Conservation (phyloP, 2,888 invertebrate species). For the Auanema sp. region DNA sequence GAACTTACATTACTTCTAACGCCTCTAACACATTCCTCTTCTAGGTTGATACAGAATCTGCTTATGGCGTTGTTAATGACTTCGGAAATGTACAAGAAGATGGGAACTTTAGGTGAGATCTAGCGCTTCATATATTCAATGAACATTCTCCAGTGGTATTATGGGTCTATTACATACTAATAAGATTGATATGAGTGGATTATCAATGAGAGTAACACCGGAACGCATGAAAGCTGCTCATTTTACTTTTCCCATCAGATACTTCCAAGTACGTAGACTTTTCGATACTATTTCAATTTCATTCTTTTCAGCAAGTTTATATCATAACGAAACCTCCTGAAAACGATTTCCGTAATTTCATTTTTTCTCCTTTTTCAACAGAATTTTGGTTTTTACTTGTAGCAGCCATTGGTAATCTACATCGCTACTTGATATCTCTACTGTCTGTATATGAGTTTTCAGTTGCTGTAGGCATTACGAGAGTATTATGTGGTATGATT, state of each 20-base stretch:
- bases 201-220: slow-evolving; percentile 45
- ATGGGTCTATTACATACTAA: slow-evolving; percentile 45
- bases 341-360: slow-evolving; percentile 43
- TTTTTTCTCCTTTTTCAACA: slow-evolving; percentile 38
- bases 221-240: slow-evolving; percentile 41
- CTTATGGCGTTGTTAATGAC: slow-evolving; percentile 36
- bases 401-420: not conserved
- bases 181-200: slow-evolving; percentile 44
- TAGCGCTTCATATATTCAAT: not conserved
- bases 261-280: slow-evolving; percentile 26
- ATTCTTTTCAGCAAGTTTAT: slow-evolving; percentile 39
- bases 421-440: not conserved
- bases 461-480: not conserved
- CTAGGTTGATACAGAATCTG: slow-evolving; percentile 37
- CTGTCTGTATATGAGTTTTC: not conserved
- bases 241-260: slow-evolving; percentile 47
- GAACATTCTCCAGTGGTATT: slow-evolving; percentile 26
- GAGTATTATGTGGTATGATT: too few relatives aligned
- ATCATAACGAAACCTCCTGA: slow-evolving; percentile 37
- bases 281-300: too few relatives aligned
- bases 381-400: not conserved
- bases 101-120: slow-evolving; percentile 32
- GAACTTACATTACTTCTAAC: slow-evolving; percentile 14
- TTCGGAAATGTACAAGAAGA: slow-evolving; percentile 33
- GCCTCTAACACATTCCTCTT: slow-evolving; percentile 5